These are phyloP conservation scores for Lycaena phlaeas DNA, from an alignment of 2,888 invertebrate species.

Conservation along the genomic window DNA sequence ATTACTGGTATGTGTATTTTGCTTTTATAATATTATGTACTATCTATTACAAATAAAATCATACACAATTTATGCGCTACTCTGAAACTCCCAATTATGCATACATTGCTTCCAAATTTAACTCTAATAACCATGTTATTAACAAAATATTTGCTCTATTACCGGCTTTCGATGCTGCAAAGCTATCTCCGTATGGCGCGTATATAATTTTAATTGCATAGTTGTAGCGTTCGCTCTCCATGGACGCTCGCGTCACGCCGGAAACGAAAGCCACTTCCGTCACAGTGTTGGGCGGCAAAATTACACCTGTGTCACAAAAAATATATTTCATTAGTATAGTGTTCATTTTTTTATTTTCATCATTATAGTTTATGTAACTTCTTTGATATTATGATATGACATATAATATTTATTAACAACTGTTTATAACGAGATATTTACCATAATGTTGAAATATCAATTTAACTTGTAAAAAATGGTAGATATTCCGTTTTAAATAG, in stretches of 20 bases:
- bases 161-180: conserved; percentile 57
- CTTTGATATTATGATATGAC: background rate
- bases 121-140: too few relatives aligned
- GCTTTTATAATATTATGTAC: too few relatives aligned
- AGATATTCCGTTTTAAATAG: background rate
- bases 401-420: too few relatives aligned
- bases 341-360: conserved; percentile 1
- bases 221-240: conserved; percentile 53
- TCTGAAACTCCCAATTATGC: too few relatives aligned
- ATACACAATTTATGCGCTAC: too few relatives aligned
- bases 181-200: conserved; percentile 49
- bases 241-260: conserved; percentile 48
- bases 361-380: background rate
- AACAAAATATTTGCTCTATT: too few relatives aligned
- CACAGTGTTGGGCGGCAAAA: conserved; percentile 52
- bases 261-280: conserved; percentile 56
- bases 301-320: conserved; percentile 36
- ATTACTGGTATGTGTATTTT: too few relatives aligned
- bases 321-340: background rate
- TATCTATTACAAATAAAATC: too few relatives aligned
- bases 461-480: too few relatives aligned
- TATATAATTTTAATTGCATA: conserved; percentile 43
- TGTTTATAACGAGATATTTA: too few relatives aligned
- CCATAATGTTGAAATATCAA: too few relatives aligned
- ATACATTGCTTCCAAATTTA: too few relatives aligned